phyloP scores from a whole-genome alignment of 2,888 invertebrate genomes.

The Tiliacea aurago region DNA sequence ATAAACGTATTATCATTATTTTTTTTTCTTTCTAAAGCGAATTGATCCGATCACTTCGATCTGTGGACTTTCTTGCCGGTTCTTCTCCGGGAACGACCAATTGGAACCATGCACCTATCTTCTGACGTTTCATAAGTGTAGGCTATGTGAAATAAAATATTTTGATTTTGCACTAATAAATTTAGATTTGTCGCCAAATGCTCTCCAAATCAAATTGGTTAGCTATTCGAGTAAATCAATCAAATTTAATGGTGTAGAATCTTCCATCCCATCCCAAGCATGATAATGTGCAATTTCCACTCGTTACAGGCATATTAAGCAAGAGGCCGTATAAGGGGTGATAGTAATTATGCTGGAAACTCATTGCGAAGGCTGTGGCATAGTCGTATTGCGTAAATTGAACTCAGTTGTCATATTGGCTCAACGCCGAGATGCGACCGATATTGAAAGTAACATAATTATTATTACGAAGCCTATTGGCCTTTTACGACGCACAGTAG shows the following conservation, averaged over 20 bases:
- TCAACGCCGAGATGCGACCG: not conserved
- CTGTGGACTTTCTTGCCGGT: too few species aligned
- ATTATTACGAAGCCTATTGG: not conserved
- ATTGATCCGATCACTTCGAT: not conserved
- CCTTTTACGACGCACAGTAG: not conserved
- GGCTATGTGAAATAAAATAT: too few species aligned
- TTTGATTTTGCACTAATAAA: too few species aligned
- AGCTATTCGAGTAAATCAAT: not conserved
- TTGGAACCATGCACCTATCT: too few species aligned
- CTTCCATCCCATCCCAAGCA: not conserved
- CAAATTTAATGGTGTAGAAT: not conserved
- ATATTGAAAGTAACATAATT: constrained; percentile 1
- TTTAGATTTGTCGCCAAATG: not conserved
- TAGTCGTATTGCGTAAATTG: too few species aligned
- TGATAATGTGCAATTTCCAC: not conserved
- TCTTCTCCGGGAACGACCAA: too few species aligned
- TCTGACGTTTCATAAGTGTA: too few species aligned
- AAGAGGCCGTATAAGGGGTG: not conserved
- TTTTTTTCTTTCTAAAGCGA: too few species aligned
- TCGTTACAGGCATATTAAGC: not conserved
- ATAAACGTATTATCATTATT: too few species aligned
- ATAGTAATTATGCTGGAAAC: not conserved
- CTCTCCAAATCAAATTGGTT: not conserved
- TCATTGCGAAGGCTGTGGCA: too few species aligned
- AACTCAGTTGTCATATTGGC: constrained; percentile 16